Base-by-base conservation (phyloP, 1,140 invertebrate species). In the Pteromalus puparum region DNA sequence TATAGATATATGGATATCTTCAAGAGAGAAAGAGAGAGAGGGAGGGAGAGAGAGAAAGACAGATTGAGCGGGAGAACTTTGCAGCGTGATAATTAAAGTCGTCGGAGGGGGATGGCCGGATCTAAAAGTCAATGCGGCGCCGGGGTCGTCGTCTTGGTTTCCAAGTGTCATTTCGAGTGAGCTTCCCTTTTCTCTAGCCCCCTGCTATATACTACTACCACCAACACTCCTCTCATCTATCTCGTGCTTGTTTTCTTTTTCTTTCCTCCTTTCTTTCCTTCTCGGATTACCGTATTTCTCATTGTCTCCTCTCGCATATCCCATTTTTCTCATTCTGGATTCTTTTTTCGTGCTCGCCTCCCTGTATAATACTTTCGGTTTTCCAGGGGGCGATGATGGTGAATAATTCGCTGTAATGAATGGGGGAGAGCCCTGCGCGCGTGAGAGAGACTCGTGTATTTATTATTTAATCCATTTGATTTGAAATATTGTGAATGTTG, bases 71-170 rank as follows among this genome's bases (percentile, higher is more conserved):
- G 18, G 26, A 21, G 21, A 79, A 38, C 5, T 53, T 61, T 28
- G 48, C 61, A 68, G 61, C n/a, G 28, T 34, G 38, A 81, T 81
- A 81, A 81, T 81, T 81, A 81, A 81, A 81, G 79, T 70, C 67
- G 42, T 70, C 42, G 65, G 24, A 24, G n/a, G 65, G 24, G 10
- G 42, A 30, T 1, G 74, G 38, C 18, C 3, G 18, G 65, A 81
- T 81, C 67, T 81, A 48, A 73, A 81, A 81, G 77, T 79, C 77
- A 68, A 79, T 79, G 77, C 21, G 34, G 24, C 42, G 38, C 10
- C 34, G 12, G n/a, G 38, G 34, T 67, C 34, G 77, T 79, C 30
- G 28, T 34, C 34, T 79, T 24, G n/a, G 21, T 68, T 67, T 67
- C 72, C n/a, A 74, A 75, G 80, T 48, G 72, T 79, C 76, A 83